Base-by-base conservation (phyloP, 1,140 invertebrate species). In the Eueides isabella region DNA sequence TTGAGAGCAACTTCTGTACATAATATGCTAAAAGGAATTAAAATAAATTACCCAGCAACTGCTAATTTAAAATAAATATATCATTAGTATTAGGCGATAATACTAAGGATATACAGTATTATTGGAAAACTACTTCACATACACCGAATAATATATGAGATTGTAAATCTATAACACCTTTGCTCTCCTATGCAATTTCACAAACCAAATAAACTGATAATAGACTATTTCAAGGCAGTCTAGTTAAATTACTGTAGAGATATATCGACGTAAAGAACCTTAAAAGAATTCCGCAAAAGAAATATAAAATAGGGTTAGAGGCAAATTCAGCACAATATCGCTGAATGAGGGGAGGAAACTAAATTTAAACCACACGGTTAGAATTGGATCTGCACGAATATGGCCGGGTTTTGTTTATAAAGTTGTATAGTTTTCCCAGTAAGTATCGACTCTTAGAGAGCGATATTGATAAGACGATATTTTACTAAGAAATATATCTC, bases 331-430 rank as follows among this genome's bases (percentile, higher is more conserved):
- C 35, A 38, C 35, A 48, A 64, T 61, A 33, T 41, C n/a, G 35
- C 69, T 48, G 62, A 71, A 16, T 44, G 61, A 71, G 61, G 44
- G 41, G 41, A 19, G 69, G 30, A 31, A 71, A 71, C 35, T 71
- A 64, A 71, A 71, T 71, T 71, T 71, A 64, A 48, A 71, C 69
- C 38, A 64, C 48, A 26, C 55, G 69, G 61, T 64, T 31, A 61
- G 44, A 69, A 35, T 30, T 11, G 67, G 44, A 7, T 29, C 30
- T 23, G 67, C 30, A 69, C 44, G 55, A 61, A 35, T 38, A 69
- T 55, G 14, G 48, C 29, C 1, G 19, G 26, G 28, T 9, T 55
- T 55, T 55, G 44, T 55, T 68, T 68, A 61, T 61, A 55, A 68
- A 61, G 19, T 16, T 69, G 67, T 69, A 31, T 29, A 31, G 6